Base-by-base conservation (phyloP, 2,797 vertebrate genomes). In the Chelonia mydas region DNA sequence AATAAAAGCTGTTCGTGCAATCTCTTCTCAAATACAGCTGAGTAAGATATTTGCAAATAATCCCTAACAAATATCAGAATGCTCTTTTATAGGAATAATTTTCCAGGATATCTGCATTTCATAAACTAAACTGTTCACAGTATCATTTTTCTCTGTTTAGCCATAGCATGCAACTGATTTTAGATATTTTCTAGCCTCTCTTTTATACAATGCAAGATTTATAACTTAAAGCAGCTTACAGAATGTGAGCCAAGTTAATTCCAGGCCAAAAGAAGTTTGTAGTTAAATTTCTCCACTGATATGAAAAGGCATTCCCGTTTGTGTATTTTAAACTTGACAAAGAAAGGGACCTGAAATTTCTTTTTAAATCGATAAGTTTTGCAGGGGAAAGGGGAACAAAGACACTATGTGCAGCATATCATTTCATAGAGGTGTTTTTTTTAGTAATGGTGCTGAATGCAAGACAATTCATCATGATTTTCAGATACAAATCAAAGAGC, bases 1-100 rank as follows among this genome's bases (percentile, higher is more conserved):
- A 57, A 78, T 86, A 94, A 31, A 31, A 27, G 25, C 77, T 90
- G 80, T 88, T 93, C n/a, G 45, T 2, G 1, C 53, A 77, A 54
- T 49, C 27, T 72, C 68, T 84, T 95, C 85, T 80, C 55, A 81
- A 10, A 89, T 89, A 55, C 90, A 95, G 92, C 87, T 96, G 95
- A 96, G 94, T 27, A 72, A 41, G 68, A 37, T 10, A 23, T 41
- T 72, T 72, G 68, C 21, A 96, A 96, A 96, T 86, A 93, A 2
- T n/a, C 16, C 21, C 21, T 78, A 1, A 84, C 94, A 72, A 72
- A 5, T 53, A 33, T 86, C 45, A 86, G 72, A 90, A 90, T 13
- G 55, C 72, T 84, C 88, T 83, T 95, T 15, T 0, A 49, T 5
- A 51, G 47, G 45, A 90, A 45, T 86, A 12, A 49, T 92, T 89